phyloP scores from a whole-genome alignment of 2,888 invertebrate genomes.

The Cryptophagus acutangulus region DNA sequence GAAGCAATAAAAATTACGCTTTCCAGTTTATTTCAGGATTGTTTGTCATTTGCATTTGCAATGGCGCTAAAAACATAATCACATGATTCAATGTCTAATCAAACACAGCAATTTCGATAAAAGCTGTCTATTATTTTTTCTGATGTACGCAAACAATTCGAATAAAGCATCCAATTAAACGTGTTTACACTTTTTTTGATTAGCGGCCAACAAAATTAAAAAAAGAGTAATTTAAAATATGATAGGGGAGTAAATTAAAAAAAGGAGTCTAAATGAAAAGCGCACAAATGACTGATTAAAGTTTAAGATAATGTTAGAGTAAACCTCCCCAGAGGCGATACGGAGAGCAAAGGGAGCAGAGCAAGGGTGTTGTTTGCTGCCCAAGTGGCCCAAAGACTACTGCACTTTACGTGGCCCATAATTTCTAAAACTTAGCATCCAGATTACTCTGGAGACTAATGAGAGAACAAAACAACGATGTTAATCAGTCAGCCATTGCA shows the following conservation, averaged over 20 bases:
- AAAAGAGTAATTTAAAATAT: no score
- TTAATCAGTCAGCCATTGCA: slow-evolving; percentile 41
- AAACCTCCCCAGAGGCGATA: slow-evolving; percentile 28
- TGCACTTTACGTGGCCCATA: slow-evolving; percentile 28
- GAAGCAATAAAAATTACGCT: no score
- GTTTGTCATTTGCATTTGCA: neutral
- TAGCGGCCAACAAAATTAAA: no score
- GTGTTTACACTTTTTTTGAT: no score
- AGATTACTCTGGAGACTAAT: slow-evolving; percentile 32
- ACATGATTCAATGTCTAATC: no score
- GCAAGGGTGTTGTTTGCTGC: slow-evolving; percentile 9
- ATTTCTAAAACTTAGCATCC: slow-evolving; percentile 38
- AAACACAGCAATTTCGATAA: neutral
- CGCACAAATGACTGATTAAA: slow-evolving; percentile 40
- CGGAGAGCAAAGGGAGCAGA: slow-evolving; percentile 15
- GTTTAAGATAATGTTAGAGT: slow-evolving; percentile 34
- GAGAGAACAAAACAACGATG: slow-evolving; percentile 37
- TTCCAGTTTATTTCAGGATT: no score
- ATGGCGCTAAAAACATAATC: no score
- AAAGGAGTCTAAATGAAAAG: slow-evolving; percentile 30
- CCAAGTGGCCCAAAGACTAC: slow-evolving; percentile 13
- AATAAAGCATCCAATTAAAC: neutral
- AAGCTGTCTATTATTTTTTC: neutral
- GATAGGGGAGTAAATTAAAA: no score
- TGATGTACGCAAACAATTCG: neutral